Evolutionary conservation across 1,140 invertebrate genomes (phyloP).

Genomic region (Bombus pascuorum): DNA sequence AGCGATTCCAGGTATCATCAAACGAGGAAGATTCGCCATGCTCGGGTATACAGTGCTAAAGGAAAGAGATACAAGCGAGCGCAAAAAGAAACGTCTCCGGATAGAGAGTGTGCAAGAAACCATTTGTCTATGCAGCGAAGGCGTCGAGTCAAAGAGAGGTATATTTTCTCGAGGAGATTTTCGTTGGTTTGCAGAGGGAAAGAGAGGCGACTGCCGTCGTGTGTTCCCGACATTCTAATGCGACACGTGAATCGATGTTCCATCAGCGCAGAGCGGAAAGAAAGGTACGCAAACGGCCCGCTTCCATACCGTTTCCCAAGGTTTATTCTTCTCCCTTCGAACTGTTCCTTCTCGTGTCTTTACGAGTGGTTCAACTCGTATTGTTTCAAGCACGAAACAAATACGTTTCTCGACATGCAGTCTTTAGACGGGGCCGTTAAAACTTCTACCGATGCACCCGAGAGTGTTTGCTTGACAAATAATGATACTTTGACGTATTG

Average conservation of each 20-base stretch:
- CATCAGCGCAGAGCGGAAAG: constrained; percentile 28
- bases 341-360: constrained; percentile 2
- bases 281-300: not conserved
- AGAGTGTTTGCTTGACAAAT: constrained; percentile 3
- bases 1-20: not conserved
- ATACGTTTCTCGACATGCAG: not conserved
- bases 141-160: constrained; percentile 27
- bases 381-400: constrained; percentile 20
- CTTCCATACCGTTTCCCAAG: constrained; percentile 23
- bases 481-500: not conserved
- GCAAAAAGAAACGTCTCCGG: not conserved
- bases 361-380: not conserved
- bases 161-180: constrained; percentile 32
- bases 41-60: too few relatives aligned
- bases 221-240: constrained; percentile 45
- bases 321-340: constrained; percentile 26
- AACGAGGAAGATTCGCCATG: not conserved
- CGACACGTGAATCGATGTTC: constrained; percentile 57
- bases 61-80: not conserved
- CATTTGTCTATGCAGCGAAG: constrained; percentile 11
- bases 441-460: not conserved
- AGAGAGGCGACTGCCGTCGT: not conserved
- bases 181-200: constrained; percentile 1
- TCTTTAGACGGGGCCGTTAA: constrained; percentile 7
- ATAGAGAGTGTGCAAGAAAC: not conserved